Evolutionary conservation across 2,888 invertebrate species (phyloP).

Genomic region (Brachynemurus nebulosus): DNA sequence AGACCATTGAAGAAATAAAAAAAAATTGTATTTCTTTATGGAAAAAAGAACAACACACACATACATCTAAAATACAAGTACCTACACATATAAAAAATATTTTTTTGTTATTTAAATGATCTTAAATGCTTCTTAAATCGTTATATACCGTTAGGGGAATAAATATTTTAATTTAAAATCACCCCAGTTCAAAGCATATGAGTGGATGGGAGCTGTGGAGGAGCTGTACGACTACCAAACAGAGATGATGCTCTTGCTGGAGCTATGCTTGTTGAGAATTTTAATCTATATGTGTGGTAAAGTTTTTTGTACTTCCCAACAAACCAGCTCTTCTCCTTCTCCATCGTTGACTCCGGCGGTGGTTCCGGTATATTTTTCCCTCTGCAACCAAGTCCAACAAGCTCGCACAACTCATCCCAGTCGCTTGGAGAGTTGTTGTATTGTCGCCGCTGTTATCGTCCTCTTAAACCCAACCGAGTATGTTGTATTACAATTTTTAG

Average conservation of each 20-base stretch:
- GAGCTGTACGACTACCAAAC: too few species aligned
- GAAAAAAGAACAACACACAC: neutral
- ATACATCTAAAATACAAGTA: conserved; percentile 2
- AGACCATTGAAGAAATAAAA: too few species aligned
- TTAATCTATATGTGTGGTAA: conserved; percentile 34
- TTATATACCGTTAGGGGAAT: conserved; percentile 6
- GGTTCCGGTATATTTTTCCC: conserved; percentile 21
- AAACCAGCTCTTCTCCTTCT: conserved; percentile 1
- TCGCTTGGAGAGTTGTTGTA: too few species aligned
- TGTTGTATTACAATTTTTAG: too few species aligned
- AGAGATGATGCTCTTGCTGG: neutral
- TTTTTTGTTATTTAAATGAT: conserved; percentile 7
- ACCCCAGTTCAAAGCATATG: conserved; percentile 1
- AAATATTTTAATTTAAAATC: conserved; percentile 7
- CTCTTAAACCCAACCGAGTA: too few species aligned
- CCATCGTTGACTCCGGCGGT: conserved; percentile 2
- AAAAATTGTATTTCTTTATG: too few species aligned
- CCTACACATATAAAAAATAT: conserved; percentile 2
- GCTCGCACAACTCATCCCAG: too few species aligned
- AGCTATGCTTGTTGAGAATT: conserved; percentile 25
- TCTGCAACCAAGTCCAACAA: conserved; percentile 23
- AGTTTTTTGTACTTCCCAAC: conserved; percentile 25
- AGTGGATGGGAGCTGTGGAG: neutral
- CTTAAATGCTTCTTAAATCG: conserved; percentile 6
- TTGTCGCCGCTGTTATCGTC: too few species aligned